These are phyloP conservation scores for Furcula furcula DNA, from an alignment of 2,888 invertebrate genomes.

Conservation along the genomic window DNA sequence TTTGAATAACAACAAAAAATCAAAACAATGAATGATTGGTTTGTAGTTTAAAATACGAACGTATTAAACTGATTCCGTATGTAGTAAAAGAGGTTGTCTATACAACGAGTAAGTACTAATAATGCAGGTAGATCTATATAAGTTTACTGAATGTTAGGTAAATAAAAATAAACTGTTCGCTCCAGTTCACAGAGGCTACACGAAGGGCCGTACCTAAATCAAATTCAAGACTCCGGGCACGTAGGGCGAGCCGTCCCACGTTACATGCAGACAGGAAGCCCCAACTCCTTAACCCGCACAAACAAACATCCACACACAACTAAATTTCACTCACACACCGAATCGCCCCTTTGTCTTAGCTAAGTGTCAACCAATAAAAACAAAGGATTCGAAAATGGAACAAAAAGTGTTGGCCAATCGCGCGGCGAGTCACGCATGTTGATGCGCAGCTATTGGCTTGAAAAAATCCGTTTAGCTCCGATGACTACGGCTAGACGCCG, in stretches of 20 bases:
- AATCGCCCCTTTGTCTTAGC: constrained; percentile 80
- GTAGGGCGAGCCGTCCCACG: constrained; percentile 57
- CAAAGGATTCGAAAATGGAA: constrained; percentile 81
- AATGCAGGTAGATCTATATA: constrained; percentile 1
- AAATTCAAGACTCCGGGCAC: constrained; percentile 71
- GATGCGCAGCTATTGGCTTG: constrained; percentile 80
- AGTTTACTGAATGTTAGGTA: constrained; percentile 18
- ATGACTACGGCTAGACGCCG: constrained; percentile 72
- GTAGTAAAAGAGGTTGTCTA: no score
- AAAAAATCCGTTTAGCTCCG: constrained; percentile 79
- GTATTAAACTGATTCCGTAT: no score
- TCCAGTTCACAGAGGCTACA: constrained; percentile 50
- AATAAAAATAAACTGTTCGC: constrained; percentile 60
- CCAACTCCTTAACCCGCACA: constrained; percentile 75
- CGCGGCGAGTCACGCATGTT: constrained; percentile 74
- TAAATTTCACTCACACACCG: constrained; percentile 67
- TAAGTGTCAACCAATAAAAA: constrained; percentile 83
- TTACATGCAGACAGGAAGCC: constrained; percentile 52
- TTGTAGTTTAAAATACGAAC: no score
- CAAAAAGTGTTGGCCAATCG: constrained; percentile 79
- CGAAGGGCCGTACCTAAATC: constrained; percentile 68
- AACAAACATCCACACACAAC: constrained; percentile 41
- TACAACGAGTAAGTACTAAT: no score
- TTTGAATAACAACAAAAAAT: no score
- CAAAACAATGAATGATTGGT: no score